A percentile compares a stretch with the other conserved stretches of the same genome.
Conservation (phyloP, 2,797 vertebrate genomes). For the Emys orbicularis region DNA sequence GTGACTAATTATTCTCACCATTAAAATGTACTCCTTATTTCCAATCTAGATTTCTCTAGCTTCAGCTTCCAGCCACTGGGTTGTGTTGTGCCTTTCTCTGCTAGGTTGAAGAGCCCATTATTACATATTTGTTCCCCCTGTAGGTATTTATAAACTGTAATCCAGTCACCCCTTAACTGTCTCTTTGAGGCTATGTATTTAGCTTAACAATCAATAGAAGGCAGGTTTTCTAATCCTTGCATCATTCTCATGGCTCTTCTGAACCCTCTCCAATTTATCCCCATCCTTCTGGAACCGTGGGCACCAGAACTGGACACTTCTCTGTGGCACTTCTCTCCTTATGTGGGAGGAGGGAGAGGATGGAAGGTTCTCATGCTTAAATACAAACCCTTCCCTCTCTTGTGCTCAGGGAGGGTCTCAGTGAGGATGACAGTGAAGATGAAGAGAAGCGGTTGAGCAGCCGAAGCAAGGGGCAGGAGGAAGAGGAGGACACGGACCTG, state of each 20-base stretch:
- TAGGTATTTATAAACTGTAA: neutral
- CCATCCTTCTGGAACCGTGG: neutral
- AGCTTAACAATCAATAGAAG: neutral
- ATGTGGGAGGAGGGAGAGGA: neutral
- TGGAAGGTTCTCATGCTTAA: neutral
- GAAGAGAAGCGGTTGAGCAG: slow-evolving; percentile 43
- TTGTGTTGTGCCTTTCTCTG: neutral
- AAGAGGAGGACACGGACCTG: slow-evolving; percentile 76
- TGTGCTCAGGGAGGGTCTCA: slow-evolving; percentile 39
- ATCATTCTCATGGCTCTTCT: neutral
- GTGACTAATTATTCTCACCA: neutral
- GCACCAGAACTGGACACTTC: neutral
- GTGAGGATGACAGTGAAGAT: slow-evolving; percentile 83
- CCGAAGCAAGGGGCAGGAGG: slow-evolving; percentile 27
- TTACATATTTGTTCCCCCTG: neutral
- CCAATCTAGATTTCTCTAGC: neutral
- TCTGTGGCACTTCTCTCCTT: neutral
- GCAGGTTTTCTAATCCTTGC: neutral
- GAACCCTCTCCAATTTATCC: neutral
- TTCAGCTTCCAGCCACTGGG: neutral
- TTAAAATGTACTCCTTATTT: neutral
- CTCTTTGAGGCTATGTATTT: no score
- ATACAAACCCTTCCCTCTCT: accelerated
- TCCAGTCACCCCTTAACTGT: neutral
- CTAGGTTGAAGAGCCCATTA: neutral